Base-by-base conservation (phyloP, 1,140 invertebrate genomes). In the Macrobrachium nipponense region DNA sequence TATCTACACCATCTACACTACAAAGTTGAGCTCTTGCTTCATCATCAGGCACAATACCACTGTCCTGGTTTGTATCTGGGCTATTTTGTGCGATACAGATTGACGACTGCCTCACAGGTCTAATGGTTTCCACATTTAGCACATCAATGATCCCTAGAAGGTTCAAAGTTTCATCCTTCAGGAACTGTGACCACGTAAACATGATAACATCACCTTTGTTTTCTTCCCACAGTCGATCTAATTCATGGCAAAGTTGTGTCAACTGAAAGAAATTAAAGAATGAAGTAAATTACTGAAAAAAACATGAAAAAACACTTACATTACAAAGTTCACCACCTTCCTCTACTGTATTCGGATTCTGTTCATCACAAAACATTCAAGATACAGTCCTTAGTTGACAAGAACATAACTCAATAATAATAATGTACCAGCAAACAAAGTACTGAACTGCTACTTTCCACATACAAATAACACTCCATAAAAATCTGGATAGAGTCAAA, bases 141-240 rank as follows among this genome's bases (percentile, higher is more conserved):
- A 59, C 61, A 60, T 72, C 77, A 18, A 76, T 80, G 18, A 86
- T 43, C 15, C 70, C 77, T 20, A 86, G 62, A 43, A 59, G 68
- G 12, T 75, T 43, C 10, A 86, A 66, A 72, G 64, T 80, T 23
- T 80, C 70, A 61, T 86, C 84, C 70, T 86, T 86, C n/a, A 86
- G 77, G 66, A 86, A 80, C 59, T 86, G 84, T 1, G 77, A 77
- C 84, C 84, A 86, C 12, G 78, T 86, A 68, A 80, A 86, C 66
- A 80, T 86, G 62, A 86, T 70, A 36, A 86, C 84, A 61, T 51
- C 73, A 11, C 84, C 84, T 62, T 86, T 61, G 70, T 86, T 86
- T n/a, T 86, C 84, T 44, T 72, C 36, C 84, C 84, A 86, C 17
- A 73, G 59, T 12, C 44, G 60, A 61, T 86, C 84, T 60, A 86